A percentile compares a stretch with the other conserved stretches of the same genome.
phyloP scores from a whole-genome alignment of 2,888 invertebrate genomes.

The Apotomis betuletana region DNA sequence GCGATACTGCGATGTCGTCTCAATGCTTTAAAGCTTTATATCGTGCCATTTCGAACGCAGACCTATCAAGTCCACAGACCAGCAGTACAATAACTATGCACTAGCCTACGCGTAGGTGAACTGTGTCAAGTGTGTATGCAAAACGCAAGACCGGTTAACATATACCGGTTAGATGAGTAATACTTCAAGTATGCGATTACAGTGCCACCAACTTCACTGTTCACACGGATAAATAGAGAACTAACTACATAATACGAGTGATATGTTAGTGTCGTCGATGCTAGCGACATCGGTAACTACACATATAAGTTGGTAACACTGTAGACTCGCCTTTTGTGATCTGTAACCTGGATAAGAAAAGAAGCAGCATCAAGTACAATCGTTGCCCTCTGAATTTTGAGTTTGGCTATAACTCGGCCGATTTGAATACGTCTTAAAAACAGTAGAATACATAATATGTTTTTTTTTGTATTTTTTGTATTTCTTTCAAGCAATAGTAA shows the following conservation, averaged over 20 bases:
- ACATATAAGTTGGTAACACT: background rate
- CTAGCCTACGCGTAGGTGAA: slow-evolving; percentile 24
- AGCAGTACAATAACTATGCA: background rate
- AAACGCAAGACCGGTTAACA: slow-evolving; percentile 20
- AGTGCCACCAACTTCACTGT: no score
- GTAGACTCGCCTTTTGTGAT: slow-evolving; percentile 15
- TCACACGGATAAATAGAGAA: no score
- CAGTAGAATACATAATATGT: no score
- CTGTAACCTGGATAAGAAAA: background rate
- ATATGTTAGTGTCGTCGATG: background rate
- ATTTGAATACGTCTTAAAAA: background rate
- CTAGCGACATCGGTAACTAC: no score
- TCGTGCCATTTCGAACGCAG: no score
- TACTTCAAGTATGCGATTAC: background rate
- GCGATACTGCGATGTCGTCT: no score
- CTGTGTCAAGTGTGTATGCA: slow-evolving; percentile 36
- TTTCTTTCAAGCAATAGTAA: no score
- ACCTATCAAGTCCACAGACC: no score
- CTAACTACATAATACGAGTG: no score
- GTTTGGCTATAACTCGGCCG: background rate
- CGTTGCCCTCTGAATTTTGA: background rate
- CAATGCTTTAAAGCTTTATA: no score
- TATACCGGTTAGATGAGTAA: slow-evolving; percentile 31
- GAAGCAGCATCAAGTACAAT: background rate
- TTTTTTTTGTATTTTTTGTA: no score